Base-by-base conservation (phyloP, 1,140 invertebrate genomes). In the Cotesia chilonis region DNA sequence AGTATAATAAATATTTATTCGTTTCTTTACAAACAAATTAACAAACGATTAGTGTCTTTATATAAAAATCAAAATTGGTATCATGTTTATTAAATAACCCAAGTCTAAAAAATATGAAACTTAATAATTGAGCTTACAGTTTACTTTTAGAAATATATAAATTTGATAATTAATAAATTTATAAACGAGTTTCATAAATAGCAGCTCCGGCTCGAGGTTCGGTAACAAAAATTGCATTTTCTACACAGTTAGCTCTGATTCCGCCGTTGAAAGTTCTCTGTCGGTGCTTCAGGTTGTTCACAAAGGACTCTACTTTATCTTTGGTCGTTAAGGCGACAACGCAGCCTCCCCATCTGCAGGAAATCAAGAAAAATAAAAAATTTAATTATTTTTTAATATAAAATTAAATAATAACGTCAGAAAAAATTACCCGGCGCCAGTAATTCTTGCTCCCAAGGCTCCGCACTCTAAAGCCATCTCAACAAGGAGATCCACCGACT, bases 291-390 rank as follows among this genome's bases (percentile, higher is more conserved):
- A 98, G 83, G 61, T 85, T 87, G 9, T 90, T 83, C 1, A 97
- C 89, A 81, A 96, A 97, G 60, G 89, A 80, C 2, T 90, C 84
- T 1, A 93, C 90, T 60, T 90, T 88, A 36, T 91, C 89, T 61
- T 90, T 87, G 0, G 91, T 89, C 70, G 93, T 91, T 74, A 99
- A 87, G 20, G 96, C 95, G 12, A 99, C 96, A 71, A 94, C 91
- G 85, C 97, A 99, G 2, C 98, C 98, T 20, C 98, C 98, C 98
- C 98, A 99, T 20, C 95, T 96, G 78, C 9, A 84, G 83, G 74
- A 71, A 66, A 76, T 52, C 77, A 71, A 47, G 52, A 72, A 47
- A 74, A 9, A 55, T 7, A 57, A 10, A 20, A 66, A 60, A 55
- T 71, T 71, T 66, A 47, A n/a, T 74, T 38, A 57, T 57, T 12